Percentiles rank a stretch among this genome's conserved stretches.
phyloP scores from a whole-genome alignment of 2,888 invertebrate genomes.

The Palloptera scutellata region DNA sequence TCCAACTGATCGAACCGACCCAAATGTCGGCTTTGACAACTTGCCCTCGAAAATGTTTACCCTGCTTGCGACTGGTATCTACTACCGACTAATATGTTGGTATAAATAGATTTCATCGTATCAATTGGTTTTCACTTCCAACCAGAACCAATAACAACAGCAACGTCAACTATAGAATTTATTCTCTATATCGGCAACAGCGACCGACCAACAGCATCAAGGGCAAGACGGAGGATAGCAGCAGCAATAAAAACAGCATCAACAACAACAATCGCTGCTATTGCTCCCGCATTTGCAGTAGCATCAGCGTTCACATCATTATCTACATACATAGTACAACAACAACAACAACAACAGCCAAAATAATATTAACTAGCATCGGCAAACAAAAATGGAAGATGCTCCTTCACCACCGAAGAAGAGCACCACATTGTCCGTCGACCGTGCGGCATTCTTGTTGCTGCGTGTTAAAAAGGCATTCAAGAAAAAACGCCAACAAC shows the following conservation, averaged over 20 bases:
- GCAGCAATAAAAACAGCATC: constrained; percentile 21
- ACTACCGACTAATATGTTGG: neutral
- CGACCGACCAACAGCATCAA: constrained; percentile 5
- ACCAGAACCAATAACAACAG: no score
- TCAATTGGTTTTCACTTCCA: no score
- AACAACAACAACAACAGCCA: neutral
- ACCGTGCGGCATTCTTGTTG: constrained; percentile 87
- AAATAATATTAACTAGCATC: neutral
- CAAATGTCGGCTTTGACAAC: no score
- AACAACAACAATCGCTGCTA: neutral
- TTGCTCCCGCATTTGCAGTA: neutral
- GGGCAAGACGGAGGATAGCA: constrained; percentile 29
- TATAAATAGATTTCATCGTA: no score
- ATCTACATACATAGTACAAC: neutral
- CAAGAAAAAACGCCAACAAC: constrained; percentile 86
- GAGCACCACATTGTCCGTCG: constrained; percentile 76
- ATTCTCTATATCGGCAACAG: no score
- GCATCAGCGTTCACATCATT: neutral
- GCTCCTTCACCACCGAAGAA: constrained; percentile 50
- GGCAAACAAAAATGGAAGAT: constrained; percentile 46
- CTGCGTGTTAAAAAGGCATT: constrained; percentile 88
- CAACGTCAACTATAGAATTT: no score
- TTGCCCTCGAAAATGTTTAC: no score
- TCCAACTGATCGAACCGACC: neutral
- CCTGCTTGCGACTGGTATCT: neutral